Evolutionary conservation across 1,140 invertebrate genomes (phyloP).

Genomic region (Mizuhopecten yessoensis): DNA sequence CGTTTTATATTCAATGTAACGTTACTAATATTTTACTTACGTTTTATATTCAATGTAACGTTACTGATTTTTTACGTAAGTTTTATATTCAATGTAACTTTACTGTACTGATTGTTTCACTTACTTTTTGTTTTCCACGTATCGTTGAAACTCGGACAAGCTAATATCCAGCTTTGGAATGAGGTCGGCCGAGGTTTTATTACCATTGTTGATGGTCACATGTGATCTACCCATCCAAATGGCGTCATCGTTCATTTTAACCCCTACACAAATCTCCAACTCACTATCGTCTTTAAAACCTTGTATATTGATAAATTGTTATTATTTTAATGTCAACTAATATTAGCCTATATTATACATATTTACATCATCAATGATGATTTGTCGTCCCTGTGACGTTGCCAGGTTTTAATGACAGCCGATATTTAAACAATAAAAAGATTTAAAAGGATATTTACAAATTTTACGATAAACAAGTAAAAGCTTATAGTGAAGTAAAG

Average conservation of each 20-base stretch:
- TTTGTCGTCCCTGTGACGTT: too few relatives aligned
- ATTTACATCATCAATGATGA: too few relatives aligned
- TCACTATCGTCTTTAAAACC: not conserved
- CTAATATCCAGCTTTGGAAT: not conserved
- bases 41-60: not conserved
- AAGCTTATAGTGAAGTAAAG: too few relatives aligned
- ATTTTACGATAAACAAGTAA: too few relatives aligned
- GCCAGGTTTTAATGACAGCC: too few relatives aligned
- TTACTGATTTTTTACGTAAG: not conserved
- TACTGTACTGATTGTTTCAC: not conserved
- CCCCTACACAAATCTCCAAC: constrained; percentile 35
- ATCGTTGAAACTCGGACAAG: not conserved
- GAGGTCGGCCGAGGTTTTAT: not conserved
- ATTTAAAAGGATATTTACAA: too few relatives aligned
- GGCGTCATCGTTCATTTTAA: constrained; percentile 42
- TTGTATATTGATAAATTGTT: too few relatives aligned
- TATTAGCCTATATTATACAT: too few relatives aligned
- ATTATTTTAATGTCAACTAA: not conserved
- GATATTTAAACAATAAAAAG: too few relatives aligned
- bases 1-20: not conserved
- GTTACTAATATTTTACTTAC: constrained; percentile 16
- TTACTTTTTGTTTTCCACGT: constrained; percentile 21
- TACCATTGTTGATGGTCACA: not conserved
- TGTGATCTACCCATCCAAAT: constrained; percentile 41
- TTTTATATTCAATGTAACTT: not conserved